phyloP scores from a whole-genome alignment of 2,888 invertebrate genomes.

The Cecidostiba fungosa region DNA sequence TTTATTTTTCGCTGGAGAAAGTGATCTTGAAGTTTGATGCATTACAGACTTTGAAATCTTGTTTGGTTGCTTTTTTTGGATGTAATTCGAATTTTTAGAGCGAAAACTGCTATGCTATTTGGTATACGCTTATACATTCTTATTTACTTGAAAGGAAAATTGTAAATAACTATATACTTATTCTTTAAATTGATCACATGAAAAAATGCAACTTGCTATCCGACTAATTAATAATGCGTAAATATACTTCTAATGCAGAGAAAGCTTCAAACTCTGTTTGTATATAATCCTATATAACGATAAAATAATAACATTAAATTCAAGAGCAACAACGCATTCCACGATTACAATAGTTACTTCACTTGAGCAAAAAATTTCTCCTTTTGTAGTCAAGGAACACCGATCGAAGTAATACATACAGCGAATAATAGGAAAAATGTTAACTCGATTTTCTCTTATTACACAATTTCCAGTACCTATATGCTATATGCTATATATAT shows the following conservation, averaged over 20 bases:
- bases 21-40: not conserved
- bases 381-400: slow-evolving; percentile 10
- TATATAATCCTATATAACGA: too few species aligned
- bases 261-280: not conserved
- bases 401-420: too few species aligned
- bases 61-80: not conserved
- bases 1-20: slow-evolving; percentile 30
- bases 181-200: not conserved
- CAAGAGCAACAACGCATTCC: not conserved
- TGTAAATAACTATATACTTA: too few species aligned
- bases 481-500: not conserved
- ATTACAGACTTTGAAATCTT: not conserved
- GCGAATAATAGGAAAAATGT: slow-evolving; percentile 18
- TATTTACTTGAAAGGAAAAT: too few species aligned
- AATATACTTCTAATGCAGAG: not conserved
- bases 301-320: not conserved
- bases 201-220: not conserved
- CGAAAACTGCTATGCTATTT: too few species aligned
- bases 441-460: slow-evolving; percentile 40
- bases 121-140: too few species aligned
- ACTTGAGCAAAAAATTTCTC: slow-evolving; percentile 42
- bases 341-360: slow-evolving; percentile 32
- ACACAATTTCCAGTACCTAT: slow-evolving; percentile 33
- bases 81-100: too few species aligned
- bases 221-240: not conserved